These are phyloP conservation scores for Clarias pachynema DNA, from an alignment of 2,797 vertebrate species.

Conservation along the genomic window DNA sequence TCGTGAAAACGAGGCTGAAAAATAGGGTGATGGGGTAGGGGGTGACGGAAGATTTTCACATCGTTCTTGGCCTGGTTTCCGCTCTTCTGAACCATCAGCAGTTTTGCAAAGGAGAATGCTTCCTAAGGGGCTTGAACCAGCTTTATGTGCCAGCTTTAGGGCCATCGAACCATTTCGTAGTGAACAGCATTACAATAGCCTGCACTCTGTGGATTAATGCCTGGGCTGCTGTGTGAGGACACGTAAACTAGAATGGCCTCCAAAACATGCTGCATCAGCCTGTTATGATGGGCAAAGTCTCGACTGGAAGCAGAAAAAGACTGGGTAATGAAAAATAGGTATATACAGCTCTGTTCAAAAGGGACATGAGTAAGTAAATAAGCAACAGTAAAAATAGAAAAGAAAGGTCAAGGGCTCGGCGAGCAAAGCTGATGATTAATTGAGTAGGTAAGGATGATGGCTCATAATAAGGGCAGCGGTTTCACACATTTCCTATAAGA, in stretches of 20 bases:
- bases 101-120: constrained; percentile 16
- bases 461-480: neutral
- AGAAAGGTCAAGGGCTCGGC: neutral
- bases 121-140: constrained; percentile 25
- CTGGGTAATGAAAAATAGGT: constrained; percentile 18
- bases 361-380: constrained; percentile 9
- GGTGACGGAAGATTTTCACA: constrained; percentile 15
- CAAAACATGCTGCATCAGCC: constrained; percentile 39
- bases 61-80: constrained; percentile 13
- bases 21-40: constrained; percentile 17
- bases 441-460: constrained; percentile 3
- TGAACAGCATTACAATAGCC: constrained; percentile 32
- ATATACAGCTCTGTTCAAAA: neutral
- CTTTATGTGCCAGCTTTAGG: constrained; percentile 33
- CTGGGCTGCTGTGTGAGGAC: constrained; percentile 29
- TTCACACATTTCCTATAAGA: neutral
- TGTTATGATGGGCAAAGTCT: constrained; percentile 24
- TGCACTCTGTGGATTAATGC: constrained; percentile 42
- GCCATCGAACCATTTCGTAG: constrained; percentile 17
- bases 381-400: constrained; percentile 14
- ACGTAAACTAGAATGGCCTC: constrained; percentile 19
- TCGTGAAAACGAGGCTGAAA: constrained; percentile 1
- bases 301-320: constrained; percentile 7
- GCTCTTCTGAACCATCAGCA: constrained; percentile 23
- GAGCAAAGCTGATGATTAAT: constrained; percentile 15